phyloP scores from a whole-genome alignment of 2,888 invertebrate genomes.

The Aleiodes alternator region DNA sequence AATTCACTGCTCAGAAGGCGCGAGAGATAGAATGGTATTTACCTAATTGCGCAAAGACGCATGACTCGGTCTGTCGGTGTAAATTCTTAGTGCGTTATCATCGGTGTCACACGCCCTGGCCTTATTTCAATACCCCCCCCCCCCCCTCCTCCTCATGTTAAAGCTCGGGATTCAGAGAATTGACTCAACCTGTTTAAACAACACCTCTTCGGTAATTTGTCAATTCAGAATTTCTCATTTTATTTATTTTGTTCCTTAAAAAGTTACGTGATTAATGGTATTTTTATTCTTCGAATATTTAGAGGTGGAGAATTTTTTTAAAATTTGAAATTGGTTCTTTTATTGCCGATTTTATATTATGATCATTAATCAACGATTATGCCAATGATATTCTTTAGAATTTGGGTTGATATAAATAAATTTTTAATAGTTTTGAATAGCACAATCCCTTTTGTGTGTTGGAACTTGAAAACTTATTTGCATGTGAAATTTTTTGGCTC shows the following conservation, averaged over 20 bases:
- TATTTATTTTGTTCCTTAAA: no score
- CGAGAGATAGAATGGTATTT: conserved; percentile 56
- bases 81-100: conserved; percentile 55
- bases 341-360: no score
- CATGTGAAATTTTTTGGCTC: no score
- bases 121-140: conserved; percentile 51
- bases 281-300: no score
- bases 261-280: no score
- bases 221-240: background rate
- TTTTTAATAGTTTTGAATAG: background rate
- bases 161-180: background rate
- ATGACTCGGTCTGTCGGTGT: conserved; percentile 49
- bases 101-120: conserved; percentile 55
- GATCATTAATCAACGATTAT: background rate
- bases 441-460: background rate
- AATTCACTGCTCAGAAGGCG: conserved; percentile 41
- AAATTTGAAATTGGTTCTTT: no score
- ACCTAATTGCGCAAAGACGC: conserved; percentile 57
- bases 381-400: background rate
- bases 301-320: no score
- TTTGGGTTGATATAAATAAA: no score
- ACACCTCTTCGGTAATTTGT: background rate
- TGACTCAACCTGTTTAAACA: background rate
- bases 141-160: no score
- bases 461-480: background rate